Conservation (phyloP, 2,888 invertebrate genomes). For the Seira musarum region DNA sequence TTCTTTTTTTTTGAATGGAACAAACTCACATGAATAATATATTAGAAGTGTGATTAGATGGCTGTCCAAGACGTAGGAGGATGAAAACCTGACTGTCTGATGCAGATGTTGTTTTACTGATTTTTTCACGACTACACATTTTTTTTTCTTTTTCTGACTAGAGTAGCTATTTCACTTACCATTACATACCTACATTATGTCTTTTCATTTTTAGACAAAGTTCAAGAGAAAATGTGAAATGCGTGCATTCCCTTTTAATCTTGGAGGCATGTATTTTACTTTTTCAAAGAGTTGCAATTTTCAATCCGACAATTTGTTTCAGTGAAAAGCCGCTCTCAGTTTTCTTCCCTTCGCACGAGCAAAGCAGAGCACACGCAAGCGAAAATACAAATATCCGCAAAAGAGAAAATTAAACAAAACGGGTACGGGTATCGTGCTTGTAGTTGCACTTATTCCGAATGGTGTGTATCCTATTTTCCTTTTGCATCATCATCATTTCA, state of each 20-base stretch:
- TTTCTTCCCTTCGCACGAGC: not conserved
- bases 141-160: constrained; percentile 1
- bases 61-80: constrained; percentile 10
- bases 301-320: too few species aligned
- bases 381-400: not conserved
- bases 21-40: constrained; percentile 9
- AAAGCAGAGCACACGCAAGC: not conserved
- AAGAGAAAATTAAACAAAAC: not conserved
- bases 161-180: too few species aligned
- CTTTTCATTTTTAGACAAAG: too few species aligned
- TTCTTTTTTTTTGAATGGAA: not conserved
- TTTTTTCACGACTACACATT: not conserved
- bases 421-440: not conserved
- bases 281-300: too few species aligned
- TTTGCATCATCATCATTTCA: not conserved
- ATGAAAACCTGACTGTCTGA: constrained; percentile 2
- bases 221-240: too few species aligned
- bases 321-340: not conserved
- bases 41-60: constrained; percentile 12
- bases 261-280: too few species aligned
- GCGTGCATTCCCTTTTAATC: too few species aligned
- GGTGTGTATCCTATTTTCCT: too few species aligned
- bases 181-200: too few species aligned
- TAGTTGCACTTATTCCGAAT: too few species aligned
- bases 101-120: not conserved